phyloP scores from a whole-genome alignment of 1,140 invertebrate species.

The Diabrotica virgifera region DNA sequence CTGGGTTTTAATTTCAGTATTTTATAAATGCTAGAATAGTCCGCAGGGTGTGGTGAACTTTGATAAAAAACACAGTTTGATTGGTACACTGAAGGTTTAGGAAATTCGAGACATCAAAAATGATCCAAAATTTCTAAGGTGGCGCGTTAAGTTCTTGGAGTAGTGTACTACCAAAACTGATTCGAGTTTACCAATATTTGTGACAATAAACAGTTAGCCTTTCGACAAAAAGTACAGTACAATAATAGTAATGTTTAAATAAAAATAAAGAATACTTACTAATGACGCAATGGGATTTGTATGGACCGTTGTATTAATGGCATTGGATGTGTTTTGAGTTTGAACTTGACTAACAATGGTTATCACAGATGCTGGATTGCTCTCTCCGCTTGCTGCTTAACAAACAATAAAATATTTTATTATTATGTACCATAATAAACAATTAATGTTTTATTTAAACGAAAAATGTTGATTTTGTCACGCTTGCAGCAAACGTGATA shows the following conservation, averaged over 20 bases:
- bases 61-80: too few species aligned
- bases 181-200: too few species aligned
- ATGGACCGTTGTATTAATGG: slow-evolving; percentile 24
- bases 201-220: too few species aligned
- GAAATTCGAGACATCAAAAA: too few species aligned
- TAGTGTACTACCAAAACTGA: neutral
- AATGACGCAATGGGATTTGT: slow-evolving; percentile 27
- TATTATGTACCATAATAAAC: too few species aligned
- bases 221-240: neutral
- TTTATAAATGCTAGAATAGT: too few species aligned
- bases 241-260: neutral
- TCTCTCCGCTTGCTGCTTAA: slow-evolving; percentile 36
- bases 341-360: slow-evolving; percentile 34
- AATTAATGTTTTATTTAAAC: too few species aligned
- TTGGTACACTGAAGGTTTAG: too few species aligned
- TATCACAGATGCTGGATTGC: slow-evolving; percentile 41
- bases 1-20: too few species aligned
- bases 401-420: slow-evolving; percentile 16
- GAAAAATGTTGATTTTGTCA: neutral
- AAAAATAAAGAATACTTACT: slow-evolving; percentile 10
- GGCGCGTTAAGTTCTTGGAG: too few species aligned
- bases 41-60: too few species aligned
- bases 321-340: slow-evolving; percentile 26
- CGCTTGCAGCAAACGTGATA: neutral
- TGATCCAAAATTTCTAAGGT: too few species aligned